phyloP scores from a whole-genome alignment of 2,888 invertebrate genomes.

The Macrosiphum euphorbiae region DNA sequence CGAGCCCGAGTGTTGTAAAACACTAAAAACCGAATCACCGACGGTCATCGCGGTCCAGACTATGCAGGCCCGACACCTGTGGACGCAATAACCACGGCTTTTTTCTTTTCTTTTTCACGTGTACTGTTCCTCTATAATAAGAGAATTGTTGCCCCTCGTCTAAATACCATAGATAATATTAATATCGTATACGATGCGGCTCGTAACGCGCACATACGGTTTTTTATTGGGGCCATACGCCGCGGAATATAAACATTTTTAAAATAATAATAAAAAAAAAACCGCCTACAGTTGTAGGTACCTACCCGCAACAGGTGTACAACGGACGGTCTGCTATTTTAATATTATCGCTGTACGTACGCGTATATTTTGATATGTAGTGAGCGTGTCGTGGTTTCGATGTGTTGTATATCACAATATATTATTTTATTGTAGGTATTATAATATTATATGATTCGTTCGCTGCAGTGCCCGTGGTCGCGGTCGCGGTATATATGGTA shows the following conservation, averaged over 20 bases:
- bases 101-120: neutral
- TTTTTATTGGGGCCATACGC: slow-evolving; percentile 11
- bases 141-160: neutral
- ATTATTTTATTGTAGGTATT: too few relatives aligned
- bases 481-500: neutral
- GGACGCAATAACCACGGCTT: slow-evolving; percentile 3
- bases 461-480: neutral
- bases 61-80: slow-evolving; percentile 2
- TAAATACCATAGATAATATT: neutral
- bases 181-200: neutral
- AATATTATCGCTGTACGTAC: neutral
- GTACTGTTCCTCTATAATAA: neutral
- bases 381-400: slow-evolving; percentile 4
- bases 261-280: slow-evolving; percentile 8
- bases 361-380: neutral
- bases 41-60: neutral
- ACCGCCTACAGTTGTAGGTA: neutral
- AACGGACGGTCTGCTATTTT: neutral
- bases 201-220: neutral
- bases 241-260: neutral
- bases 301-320: neutral
- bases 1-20: slow-evolving; percentile 27
- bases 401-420: neutral
- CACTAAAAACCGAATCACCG: slow-evolving; percentile 53
- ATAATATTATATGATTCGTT: neutral